Evolutionary conservation across 1,140 invertebrate genomes (phyloP).

Genomic region (Drosophila nebulosa): DNA sequence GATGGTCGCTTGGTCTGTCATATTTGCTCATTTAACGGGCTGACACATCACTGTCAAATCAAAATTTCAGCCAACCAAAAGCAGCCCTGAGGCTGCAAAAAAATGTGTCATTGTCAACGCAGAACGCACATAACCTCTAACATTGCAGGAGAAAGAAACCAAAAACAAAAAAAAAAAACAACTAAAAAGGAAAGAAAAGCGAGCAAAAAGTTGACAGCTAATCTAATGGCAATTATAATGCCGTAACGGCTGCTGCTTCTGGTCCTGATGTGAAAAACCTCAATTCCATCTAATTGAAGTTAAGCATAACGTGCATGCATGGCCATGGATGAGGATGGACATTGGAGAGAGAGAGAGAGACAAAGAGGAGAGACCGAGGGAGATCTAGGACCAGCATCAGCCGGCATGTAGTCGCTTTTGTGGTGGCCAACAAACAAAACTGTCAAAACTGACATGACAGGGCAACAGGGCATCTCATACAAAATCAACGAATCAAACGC

Average conservation of each 20-base stretch:
- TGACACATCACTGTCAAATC: constrained; percentile 81
- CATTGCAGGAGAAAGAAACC: too few species aligned
- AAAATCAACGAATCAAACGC: constrained; percentile 56
- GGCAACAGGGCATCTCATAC: constrained; percentile 16
- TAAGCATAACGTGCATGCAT: constrained; percentile 63
- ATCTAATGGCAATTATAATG: constrained; percentile 79
- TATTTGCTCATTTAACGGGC: constrained; percentile 80
- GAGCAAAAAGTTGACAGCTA: constrained; percentile 72
- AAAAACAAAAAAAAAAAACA: too few species aligned
- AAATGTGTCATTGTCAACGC: constrained; percentile 40
- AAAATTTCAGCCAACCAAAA: constrained; percentile 53
- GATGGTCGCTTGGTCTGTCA: constrained; percentile 66
- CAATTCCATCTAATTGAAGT: constrained; percentile 74
- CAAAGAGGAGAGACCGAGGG: background rate
- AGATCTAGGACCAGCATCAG: constrained; percentile 61
- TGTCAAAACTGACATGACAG: constrained; percentile 81
- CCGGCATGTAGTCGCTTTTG: constrained; percentile 30
- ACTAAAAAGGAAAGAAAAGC: too few species aligned
- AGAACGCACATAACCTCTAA: constrained; percentile 19
- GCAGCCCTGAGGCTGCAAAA: background rate
- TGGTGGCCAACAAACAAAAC: constrained; percentile 43
- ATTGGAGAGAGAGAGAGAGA: background rate
- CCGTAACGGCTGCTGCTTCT: constrained; percentile 45
- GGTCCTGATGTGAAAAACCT: constrained; percentile 54
- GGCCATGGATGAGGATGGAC: background rate